Evolutionary conservation across 2,888 invertebrate genomes (phyloP), one percentile per base, ranked within the genome.

Genomic region (Nemotelus pantherinus): DNA sequence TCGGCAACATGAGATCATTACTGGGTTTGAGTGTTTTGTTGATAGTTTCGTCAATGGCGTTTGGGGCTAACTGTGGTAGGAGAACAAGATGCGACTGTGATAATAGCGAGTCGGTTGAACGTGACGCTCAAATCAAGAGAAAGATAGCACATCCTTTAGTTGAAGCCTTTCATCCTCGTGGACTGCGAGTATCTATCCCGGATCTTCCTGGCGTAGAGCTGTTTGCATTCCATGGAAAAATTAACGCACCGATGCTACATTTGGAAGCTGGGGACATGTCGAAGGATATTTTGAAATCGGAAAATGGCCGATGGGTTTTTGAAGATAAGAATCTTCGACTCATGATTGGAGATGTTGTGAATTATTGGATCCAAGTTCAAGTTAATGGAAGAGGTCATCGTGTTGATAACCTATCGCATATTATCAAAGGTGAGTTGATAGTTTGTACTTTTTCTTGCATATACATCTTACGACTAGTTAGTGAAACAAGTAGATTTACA

Each of bases 151-250:
- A 39, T 39, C 74, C 74, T 5, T 7, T 60, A 9, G 74, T 89
- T 2, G 85, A 87, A 82, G 87, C 86, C 2, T 83, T 86, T 72
- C 81, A 82, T 64, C 87, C 87, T 2, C 84, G 82, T 81, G 89
- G 89, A 79, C 83, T 89, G 65, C 80, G 84, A 50, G 86, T 85
- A 10, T 87, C 86, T 45, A 85, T 89, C 57, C 86, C 87, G 82
- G 87, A 88, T 88, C 83, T 48, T 9, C 60, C 58, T 0, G 81
- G 81, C 0, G 71, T 91, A 78, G 87, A 89, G 58, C 85, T 93
- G 39, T 91, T 93, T 81, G 92, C 93, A 0, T 92, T 91, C 83
- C 93, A 93, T 82, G 91, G 91, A 1, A 92, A 92, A 80, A 86
- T 93, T 4, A 93, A 93, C 82, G 76, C 76, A 44, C 81, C 82